These are phyloP conservation scores for Drosophila tropicalis DNA, from an alignment of 1,140 invertebrate species.

Conservation along the genomic window DNA sequence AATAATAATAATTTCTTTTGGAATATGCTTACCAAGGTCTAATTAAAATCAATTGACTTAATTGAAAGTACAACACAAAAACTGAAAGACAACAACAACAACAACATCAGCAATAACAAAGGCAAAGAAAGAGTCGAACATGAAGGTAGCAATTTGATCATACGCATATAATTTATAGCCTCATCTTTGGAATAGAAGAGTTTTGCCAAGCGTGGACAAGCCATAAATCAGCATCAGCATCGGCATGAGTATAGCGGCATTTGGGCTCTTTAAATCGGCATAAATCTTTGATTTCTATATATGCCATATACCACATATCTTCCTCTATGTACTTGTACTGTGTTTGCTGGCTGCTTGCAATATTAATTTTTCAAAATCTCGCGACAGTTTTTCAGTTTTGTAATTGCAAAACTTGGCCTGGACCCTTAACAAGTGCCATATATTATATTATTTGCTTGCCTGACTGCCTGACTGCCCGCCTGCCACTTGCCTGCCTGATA, in stretches of 20 bases:
- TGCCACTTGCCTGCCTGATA: conserved; percentile 66
- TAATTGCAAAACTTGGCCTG: conserved; percentile 63
- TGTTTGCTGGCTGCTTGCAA: conserved; percentile 33
- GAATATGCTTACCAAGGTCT: conserved; percentile 78
- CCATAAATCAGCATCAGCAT: conserved; percentile 71
- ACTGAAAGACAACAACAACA: not conserved
- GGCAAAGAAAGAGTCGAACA: conserved; percentile 39
- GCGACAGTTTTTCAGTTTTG: conserved; percentile 70
- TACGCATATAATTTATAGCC: conserved; percentile 68
- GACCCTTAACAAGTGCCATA: conserved; percentile 66
- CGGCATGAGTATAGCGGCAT: conserved; percentile 21
- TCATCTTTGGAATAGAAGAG: conserved; percentile 7
- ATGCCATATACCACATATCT: conserved; percentile 32
- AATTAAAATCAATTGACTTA: conserved; percentile 82
- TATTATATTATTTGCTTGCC: conserved; percentile 59
- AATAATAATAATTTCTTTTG: conserved; percentile 78
- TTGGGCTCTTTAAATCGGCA: conserved; percentile 69
- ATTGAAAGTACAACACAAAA: conserved; percentile 74
- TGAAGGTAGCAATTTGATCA: conserved; percentile 80
- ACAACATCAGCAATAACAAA: conserved; percentile 17
- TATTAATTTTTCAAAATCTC: conserved; percentile 77
- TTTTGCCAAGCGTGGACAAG: conserved; percentile 33
- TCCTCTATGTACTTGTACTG: conserved; percentile 7
- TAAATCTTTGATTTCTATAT: conserved; percentile 59
- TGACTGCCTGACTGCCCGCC: conserved; percentile 56